phyloP scores from a whole-genome alignment of 2,113 vertebrate genomes.

The Anthoscopus minutus region DNA sequence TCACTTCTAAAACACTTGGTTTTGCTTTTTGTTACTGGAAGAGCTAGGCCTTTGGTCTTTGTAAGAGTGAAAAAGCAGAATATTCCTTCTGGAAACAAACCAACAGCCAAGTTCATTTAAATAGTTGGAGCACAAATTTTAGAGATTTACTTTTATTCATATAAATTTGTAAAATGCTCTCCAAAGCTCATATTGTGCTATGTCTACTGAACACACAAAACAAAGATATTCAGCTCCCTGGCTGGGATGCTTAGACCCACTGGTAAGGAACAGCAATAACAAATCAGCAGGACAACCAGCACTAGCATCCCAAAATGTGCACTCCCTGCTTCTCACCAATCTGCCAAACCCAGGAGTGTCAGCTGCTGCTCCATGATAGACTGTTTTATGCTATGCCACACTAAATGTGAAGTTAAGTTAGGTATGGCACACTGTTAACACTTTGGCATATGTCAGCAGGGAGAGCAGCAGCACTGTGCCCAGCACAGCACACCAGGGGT shows the following conservation, averaged over 20 bases:
- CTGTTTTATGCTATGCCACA: accelerated
- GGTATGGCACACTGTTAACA: background rate
- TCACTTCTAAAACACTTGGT: background rate
- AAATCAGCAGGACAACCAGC: background rate
- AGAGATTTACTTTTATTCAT: background rate
- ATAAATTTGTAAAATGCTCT: background rate
- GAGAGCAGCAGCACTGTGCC: background rate
- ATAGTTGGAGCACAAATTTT: background rate
- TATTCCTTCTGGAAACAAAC: background rate
- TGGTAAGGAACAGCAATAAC: background rate
- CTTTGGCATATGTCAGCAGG: background rate
- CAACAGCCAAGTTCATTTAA: background rate
- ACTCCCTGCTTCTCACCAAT: background rate
- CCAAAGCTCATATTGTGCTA: background rate
- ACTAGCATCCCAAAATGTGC: background rate
- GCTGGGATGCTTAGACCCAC: background rate
- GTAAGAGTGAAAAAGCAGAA: background rate
- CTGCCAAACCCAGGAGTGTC: background rate
- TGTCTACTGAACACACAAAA: background rate
- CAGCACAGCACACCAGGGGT: accelerated
- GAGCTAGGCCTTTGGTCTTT: background rate
- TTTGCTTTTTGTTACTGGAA: background rate
- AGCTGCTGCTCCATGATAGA: background rate
- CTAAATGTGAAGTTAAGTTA: background rate
- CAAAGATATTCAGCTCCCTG: background rate